A percentile compares a stretch with the other conserved stretches of the same genome.
phyloP scores from a whole-genome alignment of 2,888 invertebrate species.

The Labia minor region DNA sequence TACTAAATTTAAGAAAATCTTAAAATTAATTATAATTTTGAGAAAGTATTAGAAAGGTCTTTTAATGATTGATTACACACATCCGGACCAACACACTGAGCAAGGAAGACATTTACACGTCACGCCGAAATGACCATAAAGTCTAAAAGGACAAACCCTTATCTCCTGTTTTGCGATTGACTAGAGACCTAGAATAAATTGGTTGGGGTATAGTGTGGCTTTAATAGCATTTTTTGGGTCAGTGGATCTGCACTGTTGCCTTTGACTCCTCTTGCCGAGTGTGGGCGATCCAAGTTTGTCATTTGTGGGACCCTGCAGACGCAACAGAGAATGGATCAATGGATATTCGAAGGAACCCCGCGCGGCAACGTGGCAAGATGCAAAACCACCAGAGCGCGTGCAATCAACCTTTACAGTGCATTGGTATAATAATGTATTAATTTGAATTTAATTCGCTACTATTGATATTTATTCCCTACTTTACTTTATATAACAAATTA shows the following conservation, averaged over 20 bases:
- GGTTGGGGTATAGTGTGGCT: not conserved
- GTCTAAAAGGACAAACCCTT: constrained; percentile 1
- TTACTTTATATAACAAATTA: too few species aligned
- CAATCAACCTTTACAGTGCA: not conserved
- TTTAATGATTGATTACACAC: too few species aligned
- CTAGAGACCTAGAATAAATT: not conserved
- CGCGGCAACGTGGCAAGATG: constrained; percentile 9
- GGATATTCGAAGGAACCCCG: not conserved
- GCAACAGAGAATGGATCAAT: constrained; percentile 13
- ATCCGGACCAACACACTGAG: not conserved
- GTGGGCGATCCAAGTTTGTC: constrained; percentile 13
- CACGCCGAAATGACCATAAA: constrained; percentile 7
- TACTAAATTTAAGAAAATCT: too few species aligned
- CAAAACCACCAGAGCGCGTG: constrained; percentile 4
- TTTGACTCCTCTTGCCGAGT: not conserved
- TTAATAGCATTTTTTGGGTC: constrained; percentile 1
- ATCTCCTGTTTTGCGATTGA: not conserved
- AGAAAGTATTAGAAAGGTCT: too few species aligned
- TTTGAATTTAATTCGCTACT: too few species aligned
- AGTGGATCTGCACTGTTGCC: not conserved
- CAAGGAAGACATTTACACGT: not conserved
- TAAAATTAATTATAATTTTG: too few species aligned
- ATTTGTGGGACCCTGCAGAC: constrained; percentile 13
- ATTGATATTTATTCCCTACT: too few species aligned
- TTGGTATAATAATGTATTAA: too few species aligned